These are phyloP conservation scores for Mormyrus iriodes DNA, from an alignment of 2,113 vertebrate species.

Conservation along the genomic window DNA sequence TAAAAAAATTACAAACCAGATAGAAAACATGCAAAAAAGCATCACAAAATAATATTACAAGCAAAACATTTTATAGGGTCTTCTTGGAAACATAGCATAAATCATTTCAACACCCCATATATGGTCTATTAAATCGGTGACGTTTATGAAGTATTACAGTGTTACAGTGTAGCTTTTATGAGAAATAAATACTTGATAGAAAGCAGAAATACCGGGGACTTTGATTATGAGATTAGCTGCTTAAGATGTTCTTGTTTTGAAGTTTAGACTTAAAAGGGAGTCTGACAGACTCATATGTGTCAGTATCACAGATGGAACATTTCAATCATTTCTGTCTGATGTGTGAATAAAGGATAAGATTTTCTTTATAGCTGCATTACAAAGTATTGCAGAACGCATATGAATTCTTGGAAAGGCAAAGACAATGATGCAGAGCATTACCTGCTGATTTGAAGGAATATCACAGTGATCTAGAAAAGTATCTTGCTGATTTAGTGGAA, in stretches of 20 bases:
- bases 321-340: slow-evolving; percentile 4
- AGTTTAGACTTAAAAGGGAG: slow-evolving; percentile 7
- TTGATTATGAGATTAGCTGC: not conserved
- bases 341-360: slow-evolving; percentile 8
- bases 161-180: not conserved
- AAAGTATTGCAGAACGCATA: not conserved
- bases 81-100: not conserved
- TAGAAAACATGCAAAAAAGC: not conserved
- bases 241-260: slow-evolving; percentile 6
- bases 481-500: not conserved
- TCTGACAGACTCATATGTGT: not conserved
- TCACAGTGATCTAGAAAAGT: not conserved
- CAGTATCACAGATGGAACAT: slow-evolving; percentile 9
- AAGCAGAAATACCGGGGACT: not conserved
- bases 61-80: not conserved
- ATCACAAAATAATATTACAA: not conserved
- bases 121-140: not conserved
- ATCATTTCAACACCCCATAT: not conserved
- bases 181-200: not conserved
- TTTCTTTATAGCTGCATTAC: not conserved
- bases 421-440: not conserved
- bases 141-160: not conserved
- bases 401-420: not conserved
- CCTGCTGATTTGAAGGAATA: not conserved
- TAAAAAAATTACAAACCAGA: not conserved